These are phyloP conservation scores for Lingula anatina DNA, from an alignment of 2,888 invertebrate species.

Conservation along the genomic window DNA sequence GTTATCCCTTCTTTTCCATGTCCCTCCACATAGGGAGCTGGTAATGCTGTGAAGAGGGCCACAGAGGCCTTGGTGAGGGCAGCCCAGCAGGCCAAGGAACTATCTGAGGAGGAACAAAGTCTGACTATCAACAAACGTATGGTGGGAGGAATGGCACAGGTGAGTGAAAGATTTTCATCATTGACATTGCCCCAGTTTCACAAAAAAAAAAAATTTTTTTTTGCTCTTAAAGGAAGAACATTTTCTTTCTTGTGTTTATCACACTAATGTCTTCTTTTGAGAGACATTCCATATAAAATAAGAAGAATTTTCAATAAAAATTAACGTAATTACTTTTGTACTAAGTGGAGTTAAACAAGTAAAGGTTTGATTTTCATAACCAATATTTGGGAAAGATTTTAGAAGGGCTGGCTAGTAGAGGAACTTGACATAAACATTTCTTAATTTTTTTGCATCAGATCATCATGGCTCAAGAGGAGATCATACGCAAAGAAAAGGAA, in stretches of 20 bases:
- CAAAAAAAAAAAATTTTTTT: no score
- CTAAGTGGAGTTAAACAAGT: no score
- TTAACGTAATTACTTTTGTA: no score
- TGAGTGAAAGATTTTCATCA: constrained; percentile 19
- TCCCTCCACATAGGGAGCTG: constrained; percentile 64
- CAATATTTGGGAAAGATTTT: not conserved
- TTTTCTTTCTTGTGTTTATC: not conserved
- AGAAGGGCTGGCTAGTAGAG: not conserved
- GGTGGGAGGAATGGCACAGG: constrained; percentile 96
- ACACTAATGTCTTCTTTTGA: no score
- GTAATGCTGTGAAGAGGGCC: constrained; percentile 93
- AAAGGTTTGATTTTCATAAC: not conserved
- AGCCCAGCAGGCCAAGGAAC: constrained; percentile 85
- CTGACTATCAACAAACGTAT: constrained; percentile 83
- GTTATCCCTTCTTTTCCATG: no score
- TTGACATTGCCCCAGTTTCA: not conserved
- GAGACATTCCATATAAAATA: no score
- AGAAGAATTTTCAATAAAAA: no score
- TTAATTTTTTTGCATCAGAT: constrained; percentile 24
- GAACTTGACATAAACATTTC: not conserved
- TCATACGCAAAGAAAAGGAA: constrained; percentile 89
- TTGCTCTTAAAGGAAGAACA: not conserved
- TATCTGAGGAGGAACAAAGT: constrained; percentile 80
- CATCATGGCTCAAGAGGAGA: constrained; percentile 57
- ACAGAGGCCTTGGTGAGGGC: constrained; percentile 95